Percentiles rank a stretch among this genome's conserved stretches.
Conservation (phyloP, 2,797 vertebrate species). For the Psittacula derbiana region DNA sequence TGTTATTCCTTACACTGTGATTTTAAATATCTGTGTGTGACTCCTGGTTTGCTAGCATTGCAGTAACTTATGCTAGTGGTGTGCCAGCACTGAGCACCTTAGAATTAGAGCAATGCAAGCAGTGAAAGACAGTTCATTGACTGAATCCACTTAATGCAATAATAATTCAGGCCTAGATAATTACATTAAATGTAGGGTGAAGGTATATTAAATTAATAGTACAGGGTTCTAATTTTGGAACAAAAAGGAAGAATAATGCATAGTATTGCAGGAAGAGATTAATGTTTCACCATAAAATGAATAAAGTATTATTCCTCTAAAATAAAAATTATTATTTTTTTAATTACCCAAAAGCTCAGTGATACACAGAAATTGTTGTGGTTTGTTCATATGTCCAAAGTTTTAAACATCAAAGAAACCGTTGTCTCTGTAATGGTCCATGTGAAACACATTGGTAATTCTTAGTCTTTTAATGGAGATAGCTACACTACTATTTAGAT, state of each 20-base stretch:
- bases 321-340: background rate
- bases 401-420: background rate
- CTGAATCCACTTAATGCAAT: slow-evolving; percentile 32
- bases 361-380: background rate
- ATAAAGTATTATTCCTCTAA: background rate
- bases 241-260: background rate
- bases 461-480: background rate
- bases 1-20: background rate
- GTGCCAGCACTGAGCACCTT: background rate
- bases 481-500: background rate
- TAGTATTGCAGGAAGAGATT: background rate
- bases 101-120: background rate
- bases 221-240: background rate
- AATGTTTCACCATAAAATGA: background rate
- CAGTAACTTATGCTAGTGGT: background rate
- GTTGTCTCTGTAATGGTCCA: background rate
- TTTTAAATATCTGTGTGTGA: background rate
- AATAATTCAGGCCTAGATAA: slow-evolving; percentile 34
- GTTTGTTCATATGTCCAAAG: background rate
- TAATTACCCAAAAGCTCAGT: rapidly evolving
- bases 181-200: background rate
- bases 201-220: background rate
- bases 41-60: background rate
- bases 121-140: background rate
- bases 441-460: background rate